phyloP scores from a whole-genome alignment of 1,140 invertebrate genomes.

The Drosophila melanica region DNA sequence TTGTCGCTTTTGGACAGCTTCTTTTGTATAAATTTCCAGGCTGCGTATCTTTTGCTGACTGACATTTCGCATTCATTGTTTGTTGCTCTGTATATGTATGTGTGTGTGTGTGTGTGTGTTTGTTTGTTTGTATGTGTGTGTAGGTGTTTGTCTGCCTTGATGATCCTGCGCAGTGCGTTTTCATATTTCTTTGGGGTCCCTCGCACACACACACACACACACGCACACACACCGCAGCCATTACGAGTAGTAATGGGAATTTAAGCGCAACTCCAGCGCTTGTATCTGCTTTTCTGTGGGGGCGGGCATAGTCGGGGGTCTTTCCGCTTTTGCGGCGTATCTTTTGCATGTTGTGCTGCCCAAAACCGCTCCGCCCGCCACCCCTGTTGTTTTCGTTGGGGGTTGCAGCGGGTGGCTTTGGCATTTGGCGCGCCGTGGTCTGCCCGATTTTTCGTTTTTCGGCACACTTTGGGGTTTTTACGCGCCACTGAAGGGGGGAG shows the following conservation, averaged over 20 bases:
- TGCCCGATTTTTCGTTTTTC: constrained; percentile 48
- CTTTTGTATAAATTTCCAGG: constrained; percentile 73
- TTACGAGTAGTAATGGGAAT: constrained; percentile 80
- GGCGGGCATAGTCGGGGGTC: constrained; percentile 34
- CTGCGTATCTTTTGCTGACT: constrained; percentile 61
- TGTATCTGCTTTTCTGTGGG: constrained; percentile 53
- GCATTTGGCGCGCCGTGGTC: constrained; percentile 45
- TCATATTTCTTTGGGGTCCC: constrained; percentile 71
- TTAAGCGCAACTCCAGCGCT: constrained; percentile 73
- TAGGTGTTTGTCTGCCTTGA: constrained; percentile 65
- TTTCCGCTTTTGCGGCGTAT: constrained; percentile 79
- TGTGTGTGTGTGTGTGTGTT: constrained; percentile 13
- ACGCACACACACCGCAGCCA: constrained; percentile 59
- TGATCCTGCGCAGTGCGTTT: constrained; percentile 79
- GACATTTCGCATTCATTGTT: constrained; percentile 68
- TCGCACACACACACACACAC: constrained; percentile 27
- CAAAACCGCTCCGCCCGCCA: constrained; percentile 9
- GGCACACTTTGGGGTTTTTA: constrained; percentile 60
- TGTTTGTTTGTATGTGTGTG: constrained; percentile 23
- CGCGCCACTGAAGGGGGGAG: neutral
- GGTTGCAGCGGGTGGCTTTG: constrained; percentile 29
- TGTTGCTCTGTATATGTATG: neutral
- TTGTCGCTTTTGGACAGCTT: constrained; percentile 55
- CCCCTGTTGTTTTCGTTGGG: constrained; percentile 29
- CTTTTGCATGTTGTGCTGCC: constrained; percentile 78